Percentiles rank a stretch among this genome's conserved stretches.
Conservation (phyloP, 2,888 invertebrate species). For the Eupithecia subumbrata region DNA sequence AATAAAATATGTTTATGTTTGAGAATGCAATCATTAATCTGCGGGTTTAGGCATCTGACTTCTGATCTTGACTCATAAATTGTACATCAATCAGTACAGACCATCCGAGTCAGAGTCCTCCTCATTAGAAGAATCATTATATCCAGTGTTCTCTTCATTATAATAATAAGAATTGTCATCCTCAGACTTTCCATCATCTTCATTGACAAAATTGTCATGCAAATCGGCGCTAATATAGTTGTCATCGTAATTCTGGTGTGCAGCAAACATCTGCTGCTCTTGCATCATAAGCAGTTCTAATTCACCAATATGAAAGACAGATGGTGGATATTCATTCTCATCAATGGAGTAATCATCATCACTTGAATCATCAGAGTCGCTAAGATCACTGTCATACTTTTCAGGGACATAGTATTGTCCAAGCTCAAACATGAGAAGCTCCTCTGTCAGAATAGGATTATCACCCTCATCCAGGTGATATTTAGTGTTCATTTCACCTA, state of each 20-base stretch:
- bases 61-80: background rate
- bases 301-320: conserved; percentile 1
- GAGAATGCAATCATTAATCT: background rate
- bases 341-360: conserved; percentile 23
- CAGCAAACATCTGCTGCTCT: too few species aligned
- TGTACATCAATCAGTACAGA: background rate
- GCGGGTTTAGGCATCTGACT: background rate
- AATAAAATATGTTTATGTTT: background rate
- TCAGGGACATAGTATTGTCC: conserved; percentile 14
- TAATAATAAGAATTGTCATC: background rate
- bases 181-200: background rate
- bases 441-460: conserved; percentile 9
- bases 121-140: conserved; percentile 1
- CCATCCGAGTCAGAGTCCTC: background rate
- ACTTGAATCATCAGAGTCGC: conserved; percentile 4
- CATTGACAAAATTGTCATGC: background rate
- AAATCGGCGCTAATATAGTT: too few species aligned
- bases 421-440: conserved; percentile 13
- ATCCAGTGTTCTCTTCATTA: background rate
- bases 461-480: conserved; percentile 6
- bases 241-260: too few species aligned
- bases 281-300: conserved; percentile 1
- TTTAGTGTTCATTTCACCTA: conserved; percentile 12
- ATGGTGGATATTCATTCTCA: conserved; percentile 6
- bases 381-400: conserved; percentile 16